These are phyloP conservation scores for Odontomyia ornata DNA, from an alignment of 2,888 invertebrate species.

Conservation along the genomic window DNA sequence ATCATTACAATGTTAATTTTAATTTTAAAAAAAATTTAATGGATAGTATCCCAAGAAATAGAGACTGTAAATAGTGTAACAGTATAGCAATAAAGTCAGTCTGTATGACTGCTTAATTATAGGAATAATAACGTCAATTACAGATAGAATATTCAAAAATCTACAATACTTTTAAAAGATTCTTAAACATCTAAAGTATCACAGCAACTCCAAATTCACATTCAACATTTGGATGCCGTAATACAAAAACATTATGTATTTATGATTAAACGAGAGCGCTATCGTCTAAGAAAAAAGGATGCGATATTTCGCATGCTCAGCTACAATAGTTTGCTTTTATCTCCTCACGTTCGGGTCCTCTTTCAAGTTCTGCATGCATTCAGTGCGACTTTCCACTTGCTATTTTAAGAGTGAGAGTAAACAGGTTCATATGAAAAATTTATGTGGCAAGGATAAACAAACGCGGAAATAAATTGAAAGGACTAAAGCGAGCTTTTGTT, in stretches of 20 bases:
- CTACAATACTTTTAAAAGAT: no score
- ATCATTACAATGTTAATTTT: no score
- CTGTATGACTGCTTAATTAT: no score
- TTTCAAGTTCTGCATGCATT: neutral
- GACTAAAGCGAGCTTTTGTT: slow-evolving; percentile 48
- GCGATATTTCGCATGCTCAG: neutral
- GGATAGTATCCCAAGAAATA: no score
- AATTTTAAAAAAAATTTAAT: no score
- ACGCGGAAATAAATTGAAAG: slow-evolving; percentile 51
- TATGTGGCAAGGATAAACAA: slow-evolving; percentile 49
- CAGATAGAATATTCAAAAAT: no score
- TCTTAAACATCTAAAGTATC: no score
- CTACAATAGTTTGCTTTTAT: neutral
- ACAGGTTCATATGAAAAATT: slow-evolving; percentile 44
- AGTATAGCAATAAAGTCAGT: no score
- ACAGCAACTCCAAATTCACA: neutral
- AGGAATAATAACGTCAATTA: no score
- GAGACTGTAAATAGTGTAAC: no score
- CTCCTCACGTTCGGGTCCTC: neutral
- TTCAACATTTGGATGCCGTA: neutral
- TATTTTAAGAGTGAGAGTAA: neutral
- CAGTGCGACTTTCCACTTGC: neutral
- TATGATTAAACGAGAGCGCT: neutral
- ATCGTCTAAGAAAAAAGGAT: neutral
- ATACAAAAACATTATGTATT: slow-evolving; percentile 8